Conservation (phyloP, 1,140 invertebrate species). For the Epicauta chinensis region DNA sequence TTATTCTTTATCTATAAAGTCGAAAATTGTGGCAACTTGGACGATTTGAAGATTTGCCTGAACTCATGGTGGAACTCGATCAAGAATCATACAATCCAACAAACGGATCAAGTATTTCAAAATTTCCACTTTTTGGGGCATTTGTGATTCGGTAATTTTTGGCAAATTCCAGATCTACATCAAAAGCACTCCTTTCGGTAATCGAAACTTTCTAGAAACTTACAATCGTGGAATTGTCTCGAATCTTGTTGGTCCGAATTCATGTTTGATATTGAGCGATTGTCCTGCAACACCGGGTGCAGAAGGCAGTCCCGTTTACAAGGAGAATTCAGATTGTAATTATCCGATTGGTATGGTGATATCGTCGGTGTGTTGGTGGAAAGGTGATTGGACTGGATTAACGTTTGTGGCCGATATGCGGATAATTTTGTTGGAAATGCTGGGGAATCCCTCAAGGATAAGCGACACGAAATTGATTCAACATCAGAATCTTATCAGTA, state of each 20-base stretch:
- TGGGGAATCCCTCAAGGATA: background rate
- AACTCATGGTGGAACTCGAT: conserved; percentile 3
- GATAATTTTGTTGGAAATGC: conserved; percentile 10
- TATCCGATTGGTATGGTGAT: conserved; percentile 50
- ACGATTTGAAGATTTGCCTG: conserved; percentile 5
- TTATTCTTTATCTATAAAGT: conserved; percentile 19
- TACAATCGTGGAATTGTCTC: conserved; percentile 51
- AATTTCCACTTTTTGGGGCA: too few relatives aligned
- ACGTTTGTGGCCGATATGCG: conserved; percentile 41
- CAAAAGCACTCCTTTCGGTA: conserved; percentile 46
- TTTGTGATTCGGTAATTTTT: too few relatives aligned
- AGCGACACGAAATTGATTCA: background rate
- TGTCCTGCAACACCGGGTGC: conserved; percentile 50
- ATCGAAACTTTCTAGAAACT: conserved; percentile 50
- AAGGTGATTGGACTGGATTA: conserved; percentile 55
- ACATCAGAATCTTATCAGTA: background rate
- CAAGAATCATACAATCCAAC: background rate
- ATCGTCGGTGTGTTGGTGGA: conserved; percentile 53
- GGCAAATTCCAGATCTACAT: conserved; percentile 32
- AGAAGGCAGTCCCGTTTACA: conserved; percentile 53
- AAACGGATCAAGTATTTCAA: conserved; percentile 21
- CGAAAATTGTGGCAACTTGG: background rate
- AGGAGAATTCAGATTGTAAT: background rate
- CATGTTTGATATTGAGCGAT: conserved; percentile 52
- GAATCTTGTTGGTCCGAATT: conserved; percentile 47